Conservation (phyloP, 1,140 invertebrate genomes). For the Pogonomyrmex californicus region DNA sequence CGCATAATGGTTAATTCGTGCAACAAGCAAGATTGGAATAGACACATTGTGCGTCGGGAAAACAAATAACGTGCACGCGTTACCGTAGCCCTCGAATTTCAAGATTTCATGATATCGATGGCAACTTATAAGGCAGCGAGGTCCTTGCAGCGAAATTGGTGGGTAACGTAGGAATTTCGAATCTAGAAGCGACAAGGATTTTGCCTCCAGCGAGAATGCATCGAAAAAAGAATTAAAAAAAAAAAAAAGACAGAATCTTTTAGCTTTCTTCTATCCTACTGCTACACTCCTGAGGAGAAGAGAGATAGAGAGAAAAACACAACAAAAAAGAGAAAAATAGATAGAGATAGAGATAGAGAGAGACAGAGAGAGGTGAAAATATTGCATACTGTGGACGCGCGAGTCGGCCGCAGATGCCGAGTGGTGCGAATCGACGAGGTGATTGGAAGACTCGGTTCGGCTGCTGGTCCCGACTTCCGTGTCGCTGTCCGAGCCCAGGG, state of each 20-base stretch:
- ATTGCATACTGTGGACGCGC: slow-evolving; percentile 86
- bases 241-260: neutral
- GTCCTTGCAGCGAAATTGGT: neutral
- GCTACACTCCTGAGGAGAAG: slow-evolving; percentile 23
- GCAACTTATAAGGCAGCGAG: neutral
- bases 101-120: slow-evolving; percentile 1
- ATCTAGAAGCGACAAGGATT: neutral
- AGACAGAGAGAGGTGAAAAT: slow-evolving; percentile 65
- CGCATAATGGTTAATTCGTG: neutral
- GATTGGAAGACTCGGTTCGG: slow-evolving; percentile 88
- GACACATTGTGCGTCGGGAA: neutral
- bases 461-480: slow-evolving; percentile 88
- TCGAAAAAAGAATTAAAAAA: slow-evolving; percentile 22
- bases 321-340: slow-evolving; percentile 31
- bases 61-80: slow-evolving; percentile 26
- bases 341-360: slow-evolving; percentile 58
- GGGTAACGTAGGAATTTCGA: neutral
- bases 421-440: slow-evolving; percentile 88
- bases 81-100: neutral
- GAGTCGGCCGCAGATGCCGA: slow-evolving; percentile 86
- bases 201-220: neutral
- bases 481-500: slow-evolving; percentile 89
- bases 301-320: slow-evolving; percentile 32
- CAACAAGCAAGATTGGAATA: slow-evolving; percentile 17
- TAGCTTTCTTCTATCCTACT: slow-evolving; percentile 17